phyloP scores from a whole-genome alignment of 2,113 vertebrate species.

The Hippocampus zosterae region DNA sequence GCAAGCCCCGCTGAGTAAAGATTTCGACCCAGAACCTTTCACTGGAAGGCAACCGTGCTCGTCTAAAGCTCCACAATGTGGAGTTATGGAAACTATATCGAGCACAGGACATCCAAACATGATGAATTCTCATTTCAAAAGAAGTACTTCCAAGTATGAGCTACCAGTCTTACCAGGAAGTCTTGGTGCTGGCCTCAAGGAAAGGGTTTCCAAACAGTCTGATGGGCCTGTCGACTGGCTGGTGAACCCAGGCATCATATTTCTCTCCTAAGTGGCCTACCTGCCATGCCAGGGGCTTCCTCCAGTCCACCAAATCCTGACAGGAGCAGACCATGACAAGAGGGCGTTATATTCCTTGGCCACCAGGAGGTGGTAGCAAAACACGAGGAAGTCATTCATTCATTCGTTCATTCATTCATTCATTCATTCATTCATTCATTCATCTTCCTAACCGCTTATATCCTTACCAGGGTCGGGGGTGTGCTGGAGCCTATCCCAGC shows the following conservation, averaged over 20 bases:
- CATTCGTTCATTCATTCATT: too few relatives aligned
- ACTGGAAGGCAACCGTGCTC: not conserved
- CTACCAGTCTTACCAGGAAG: conserved; percentile 79
- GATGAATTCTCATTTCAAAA: not conserved
- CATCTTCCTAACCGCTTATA: too few relatives aligned
- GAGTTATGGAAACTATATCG: not conserved
- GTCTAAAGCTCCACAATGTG: not conserved
- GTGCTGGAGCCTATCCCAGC: too few relatives aligned
- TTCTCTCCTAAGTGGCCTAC: conserved; percentile 90
- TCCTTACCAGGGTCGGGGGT: too few relatives aligned
- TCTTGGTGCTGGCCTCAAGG: conserved; percentile 85
- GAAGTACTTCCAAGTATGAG: not conserved
- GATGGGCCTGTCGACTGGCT: conserved; percentile 89
- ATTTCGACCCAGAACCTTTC: not conserved
- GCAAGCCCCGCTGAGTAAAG: not conserved
- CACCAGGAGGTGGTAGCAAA: conserved; percentile 48
- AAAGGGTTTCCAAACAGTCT: conserved; percentile 89
- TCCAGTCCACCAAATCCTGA: conserved; percentile 95
- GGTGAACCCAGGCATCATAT: conserved; percentile 94
- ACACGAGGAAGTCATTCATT: not conserved
- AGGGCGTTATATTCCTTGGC: not conserved
- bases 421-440: too few relatives aligned
- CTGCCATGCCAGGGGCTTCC: conserved; percentile 91
- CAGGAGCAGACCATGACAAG: not conserved
- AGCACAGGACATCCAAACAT: not conserved